Evolutionary conservation across 2,797 vertebrate genomes (phyloP).

Genomic region (Meda fulgida): DNA sequence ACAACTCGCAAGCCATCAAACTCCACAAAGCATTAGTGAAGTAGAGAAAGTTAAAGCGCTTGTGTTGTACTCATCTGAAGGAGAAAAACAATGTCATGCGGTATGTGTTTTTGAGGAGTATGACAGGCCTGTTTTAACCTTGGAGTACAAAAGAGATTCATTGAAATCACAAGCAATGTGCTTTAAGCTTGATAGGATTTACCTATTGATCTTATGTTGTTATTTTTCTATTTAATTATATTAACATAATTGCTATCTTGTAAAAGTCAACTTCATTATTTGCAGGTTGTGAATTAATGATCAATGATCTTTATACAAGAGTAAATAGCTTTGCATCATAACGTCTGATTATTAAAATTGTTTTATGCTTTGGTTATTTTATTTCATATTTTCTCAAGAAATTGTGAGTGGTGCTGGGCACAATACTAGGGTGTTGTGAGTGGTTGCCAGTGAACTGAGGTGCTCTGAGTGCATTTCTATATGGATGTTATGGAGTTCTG

Average conservation of each 20-base stretch:
- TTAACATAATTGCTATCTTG: constrained; percentile 57
- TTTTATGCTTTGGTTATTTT: background rate
- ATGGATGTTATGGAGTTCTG: background rate
- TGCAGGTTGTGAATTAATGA: constrained; percentile 56
- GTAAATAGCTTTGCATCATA: background rate
- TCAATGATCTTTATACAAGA: background rate
- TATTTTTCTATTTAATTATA: background rate
- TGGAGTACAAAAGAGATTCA: constrained; percentile 43
- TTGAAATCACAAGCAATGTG: constrained; percentile 63
- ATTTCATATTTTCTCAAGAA: background rate
- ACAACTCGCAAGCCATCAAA: constrained; percentile 37
- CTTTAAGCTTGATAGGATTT: constrained; percentile 45
- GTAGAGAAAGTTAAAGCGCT: constrained; percentile 45
- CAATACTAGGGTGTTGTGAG: background rate
- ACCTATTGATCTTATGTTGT: constrained; percentile 42
- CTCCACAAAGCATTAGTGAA: constrained; percentile 43
- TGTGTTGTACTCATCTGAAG: background rate
- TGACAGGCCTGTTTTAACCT: constrained; percentile 50
- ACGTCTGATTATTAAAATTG: background rate
- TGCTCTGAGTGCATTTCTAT: background rate
- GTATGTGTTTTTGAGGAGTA: constrained; percentile 37
- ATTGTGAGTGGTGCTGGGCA: background rate
- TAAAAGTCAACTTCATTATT: constrained; percentile 56
- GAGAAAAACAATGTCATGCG: constrained; percentile 19
- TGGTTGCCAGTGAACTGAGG: background rate